Evolutionary conservation across 2,113 vertebrate genomes (phyloP).

Genomic region (Notothenia coriiceps): DNA sequence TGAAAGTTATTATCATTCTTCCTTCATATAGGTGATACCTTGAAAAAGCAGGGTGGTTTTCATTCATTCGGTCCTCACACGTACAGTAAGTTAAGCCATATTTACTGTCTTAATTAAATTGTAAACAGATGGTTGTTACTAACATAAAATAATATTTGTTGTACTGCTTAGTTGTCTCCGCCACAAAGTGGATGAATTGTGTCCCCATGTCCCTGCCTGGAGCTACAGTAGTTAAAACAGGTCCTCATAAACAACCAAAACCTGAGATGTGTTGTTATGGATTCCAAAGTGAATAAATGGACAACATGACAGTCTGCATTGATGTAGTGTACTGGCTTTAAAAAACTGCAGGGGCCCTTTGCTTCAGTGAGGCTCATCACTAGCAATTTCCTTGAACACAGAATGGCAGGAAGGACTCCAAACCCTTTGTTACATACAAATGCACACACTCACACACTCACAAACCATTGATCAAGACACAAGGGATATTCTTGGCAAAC

Average conservation of each 20-base stretch:
- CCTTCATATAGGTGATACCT: not conserved
- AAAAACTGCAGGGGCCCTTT: slow-evolving; percentile 11
- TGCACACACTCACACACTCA: not conserved
- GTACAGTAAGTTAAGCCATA: not conserved
- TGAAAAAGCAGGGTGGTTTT: not conserved
- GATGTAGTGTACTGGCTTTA: slow-evolving; percentile 22
- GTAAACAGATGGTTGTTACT: not conserved
- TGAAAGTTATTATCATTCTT: too few relatives aligned
- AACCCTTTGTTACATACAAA: not conserved
- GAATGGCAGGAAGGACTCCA: slow-evolving; percentile 26
- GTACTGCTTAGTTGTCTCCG: too few relatives aligned
- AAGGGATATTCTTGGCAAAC: too few relatives aligned
- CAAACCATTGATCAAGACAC: not conserved
- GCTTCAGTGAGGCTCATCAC: slow-evolving; percentile 38
- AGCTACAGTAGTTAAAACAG: not conserved
- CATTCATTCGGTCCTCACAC: not conserved
- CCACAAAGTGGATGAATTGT: not conserved
- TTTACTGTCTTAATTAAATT: not conserved
- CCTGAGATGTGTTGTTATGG: not conserved
- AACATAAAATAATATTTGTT: not conserved
- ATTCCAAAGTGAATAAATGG: slow-evolving; percentile 7
- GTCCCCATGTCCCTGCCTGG: not conserved
- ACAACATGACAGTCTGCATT: slow-evolving; percentile 35
- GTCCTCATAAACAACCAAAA: not conserved
- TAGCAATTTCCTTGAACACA: slow-evolving; percentile 62